Conservation (phyloP, 2,797 vertebrate genomes). For the Tauraco hartlaubi region DNA sequence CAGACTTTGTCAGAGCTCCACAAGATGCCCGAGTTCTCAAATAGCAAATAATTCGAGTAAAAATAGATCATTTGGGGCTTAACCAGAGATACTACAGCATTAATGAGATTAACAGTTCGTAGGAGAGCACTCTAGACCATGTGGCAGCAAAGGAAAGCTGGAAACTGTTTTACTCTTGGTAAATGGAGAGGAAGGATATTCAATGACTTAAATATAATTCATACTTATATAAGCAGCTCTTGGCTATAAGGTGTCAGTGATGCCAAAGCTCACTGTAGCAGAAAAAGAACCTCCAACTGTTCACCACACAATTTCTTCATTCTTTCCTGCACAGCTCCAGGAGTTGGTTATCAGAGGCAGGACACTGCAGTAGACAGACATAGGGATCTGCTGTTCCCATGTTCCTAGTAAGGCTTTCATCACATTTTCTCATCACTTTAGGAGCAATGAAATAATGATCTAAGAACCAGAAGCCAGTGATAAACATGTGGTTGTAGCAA, state of each 20-base stretch:
- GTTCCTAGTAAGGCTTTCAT: background rate
- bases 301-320: background rate
- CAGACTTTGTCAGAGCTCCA: background rate
- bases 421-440: background rate
- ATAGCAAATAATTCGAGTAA: background rate
- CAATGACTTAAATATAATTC: background rate
- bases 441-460: background rate
- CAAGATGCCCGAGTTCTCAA: background rate
- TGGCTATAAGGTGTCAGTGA: background rate
- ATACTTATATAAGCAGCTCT: conserved; percentile 19
- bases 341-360: background rate
- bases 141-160: conserved; percentile 3
- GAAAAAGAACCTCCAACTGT: background rate
- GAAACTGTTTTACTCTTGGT: background rate
- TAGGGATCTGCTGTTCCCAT: background rate
- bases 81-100: conserved; percentile 6
- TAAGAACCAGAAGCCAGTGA: background rate
- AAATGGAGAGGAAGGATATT: background rate
- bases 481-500: background rate
- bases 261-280: background rate
- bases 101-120: conserved; percentile 19
- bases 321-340: background rate
- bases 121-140: background rate
- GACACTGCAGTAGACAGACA: background rate
- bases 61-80: background rate